Conservation (phyloP, 2,113 vertebrate genomes). For the Rhagologus leucostigma region DNA sequence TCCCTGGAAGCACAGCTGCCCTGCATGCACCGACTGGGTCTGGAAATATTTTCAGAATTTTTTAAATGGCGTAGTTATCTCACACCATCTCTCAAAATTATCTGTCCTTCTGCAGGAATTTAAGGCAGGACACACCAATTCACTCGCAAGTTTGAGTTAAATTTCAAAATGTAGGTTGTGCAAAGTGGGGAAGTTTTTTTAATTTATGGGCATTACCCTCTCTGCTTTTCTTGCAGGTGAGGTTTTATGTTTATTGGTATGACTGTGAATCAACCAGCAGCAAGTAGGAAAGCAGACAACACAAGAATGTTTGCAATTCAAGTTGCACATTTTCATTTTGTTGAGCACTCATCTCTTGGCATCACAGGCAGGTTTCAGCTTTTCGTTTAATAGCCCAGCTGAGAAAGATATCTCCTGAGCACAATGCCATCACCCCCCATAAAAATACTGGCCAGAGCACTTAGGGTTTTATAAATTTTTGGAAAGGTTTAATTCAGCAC, state of each 20-base stretch:
- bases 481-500: neutral
- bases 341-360: neutral
- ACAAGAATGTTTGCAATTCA: neutral
- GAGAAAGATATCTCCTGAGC: neutral
- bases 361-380: neutral
- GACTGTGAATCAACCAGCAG: neutral
- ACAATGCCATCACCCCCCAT: neutral
- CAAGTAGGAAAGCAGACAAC: neutral
- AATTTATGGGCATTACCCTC: neutral
- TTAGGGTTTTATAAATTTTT: neutral
- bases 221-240: neutral
- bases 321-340: neutral
- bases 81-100: neutral
- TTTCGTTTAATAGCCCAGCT: neutral
- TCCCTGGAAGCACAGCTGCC: slow-evolving; percentile 19
- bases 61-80: neutral
- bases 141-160: neutral
- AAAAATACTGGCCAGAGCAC: neutral
- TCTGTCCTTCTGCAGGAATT: neutral
- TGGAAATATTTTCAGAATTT: slow-evolving; percentile 6
- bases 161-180: neutral
- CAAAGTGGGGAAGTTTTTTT: neutral
- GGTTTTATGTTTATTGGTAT: neutral
- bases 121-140: neutral
- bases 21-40: neutral